Conservation (phyloP, 2,888 invertebrate genomes). For the Chalcosyrphus nemorum region DNA sequence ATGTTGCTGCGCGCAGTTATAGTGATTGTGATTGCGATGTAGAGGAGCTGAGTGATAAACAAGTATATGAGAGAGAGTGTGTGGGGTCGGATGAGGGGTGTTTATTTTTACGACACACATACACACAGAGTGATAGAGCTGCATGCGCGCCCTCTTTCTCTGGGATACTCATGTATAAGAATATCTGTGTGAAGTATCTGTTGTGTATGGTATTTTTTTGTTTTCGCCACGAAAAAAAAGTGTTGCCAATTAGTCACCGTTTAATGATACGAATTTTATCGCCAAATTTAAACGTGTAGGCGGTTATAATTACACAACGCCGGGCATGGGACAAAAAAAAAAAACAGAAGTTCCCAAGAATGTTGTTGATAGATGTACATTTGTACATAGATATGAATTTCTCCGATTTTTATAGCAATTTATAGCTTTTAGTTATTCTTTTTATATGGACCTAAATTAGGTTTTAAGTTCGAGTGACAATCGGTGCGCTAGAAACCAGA, state of each 20-base stretch:
- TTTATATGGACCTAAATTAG: no score
- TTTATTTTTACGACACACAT: not conserved
- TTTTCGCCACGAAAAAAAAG: not conserved
- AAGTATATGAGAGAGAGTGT: not conserved
- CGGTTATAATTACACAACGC: not conserved
- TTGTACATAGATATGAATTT: no score
- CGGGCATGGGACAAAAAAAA: not conserved
- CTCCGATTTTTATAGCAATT: no score
- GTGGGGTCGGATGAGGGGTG: not conserved
- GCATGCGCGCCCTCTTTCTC: conserved; percentile 5
- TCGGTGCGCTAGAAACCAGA: no score
- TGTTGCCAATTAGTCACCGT: conserved; percentile 15
- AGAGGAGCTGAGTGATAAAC: no score
- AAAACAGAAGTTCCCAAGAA: not conserved
- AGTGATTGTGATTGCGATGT: not conserved
- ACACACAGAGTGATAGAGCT: not conserved
- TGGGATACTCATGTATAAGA: not conserved
- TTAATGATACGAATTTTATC: not conserved
- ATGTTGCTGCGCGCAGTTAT: conserved; percentile 21
- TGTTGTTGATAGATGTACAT: no score
- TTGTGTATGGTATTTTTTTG: not conserved
- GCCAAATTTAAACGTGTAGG: not conserved
- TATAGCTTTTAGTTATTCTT: no score
- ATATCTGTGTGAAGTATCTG: conserved; percentile 2
- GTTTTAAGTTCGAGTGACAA: no score